Evolutionary conservation across 2,888 invertebrate genomes (phyloP).

Genomic region (Plagiodera versicolora): DNA sequence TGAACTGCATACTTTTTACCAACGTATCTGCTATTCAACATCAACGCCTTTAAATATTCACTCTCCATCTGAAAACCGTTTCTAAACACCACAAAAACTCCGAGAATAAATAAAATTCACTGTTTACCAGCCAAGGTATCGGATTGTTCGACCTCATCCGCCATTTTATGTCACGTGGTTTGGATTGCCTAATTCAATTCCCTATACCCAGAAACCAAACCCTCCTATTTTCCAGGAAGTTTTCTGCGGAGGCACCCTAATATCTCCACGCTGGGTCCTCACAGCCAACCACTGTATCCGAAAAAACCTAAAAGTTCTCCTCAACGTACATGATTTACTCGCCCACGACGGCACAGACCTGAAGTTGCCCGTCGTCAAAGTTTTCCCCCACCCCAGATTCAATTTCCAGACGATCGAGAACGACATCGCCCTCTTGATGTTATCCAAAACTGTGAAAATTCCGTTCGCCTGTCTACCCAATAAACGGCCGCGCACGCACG

Average conservation of each 20-base stretch:
- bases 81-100: too few species aligned
- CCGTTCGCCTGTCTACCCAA: constrained; percentile 76
- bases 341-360: constrained; percentile 74
- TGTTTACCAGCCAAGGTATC: too few species aligned
- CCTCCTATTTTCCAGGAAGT: constrained; percentile 82
- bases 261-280: constrained; percentile 80
- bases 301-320: constrained; percentile 73
- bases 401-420: constrained; percentile 89
- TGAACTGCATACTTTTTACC: too few species aligned
- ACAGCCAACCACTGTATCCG: constrained; percentile 88
- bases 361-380: constrained; percentile 73
- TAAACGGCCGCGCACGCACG: constrained; percentile 65
- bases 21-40: too few species aligned
- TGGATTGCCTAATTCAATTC: too few species aligned
- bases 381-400: constrained; percentile 82
- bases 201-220: too few species aligned
- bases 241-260: constrained; percentile 85
- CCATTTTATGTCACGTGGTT: too few species aligned
- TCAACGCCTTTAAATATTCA: too few species aligned
- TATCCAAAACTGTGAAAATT: constrained; percentile 54
- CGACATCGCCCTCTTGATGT: constrained; percentile 83
- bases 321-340: constrained; percentile 84
- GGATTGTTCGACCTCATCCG: too few species aligned
- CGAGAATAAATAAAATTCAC: too few species aligned
- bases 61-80: too few species aligned